Base-by-base conservation (phyloP, 2,113 vertebrate species). In the Stigmatopora argus region DNA sequence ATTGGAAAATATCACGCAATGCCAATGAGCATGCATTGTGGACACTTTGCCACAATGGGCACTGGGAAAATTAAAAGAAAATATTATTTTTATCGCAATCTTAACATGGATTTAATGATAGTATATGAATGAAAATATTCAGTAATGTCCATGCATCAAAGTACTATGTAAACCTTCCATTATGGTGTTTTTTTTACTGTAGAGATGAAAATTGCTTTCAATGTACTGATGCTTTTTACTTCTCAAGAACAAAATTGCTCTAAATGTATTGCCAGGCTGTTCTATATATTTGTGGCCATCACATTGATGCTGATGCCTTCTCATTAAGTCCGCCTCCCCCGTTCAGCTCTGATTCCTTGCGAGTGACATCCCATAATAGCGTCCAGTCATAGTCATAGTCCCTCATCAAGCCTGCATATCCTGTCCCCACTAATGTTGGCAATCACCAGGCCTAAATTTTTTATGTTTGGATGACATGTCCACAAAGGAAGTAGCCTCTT, bases 401-500 rank as follows among this genome's bases (percentile, higher is more conserved):
- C 64, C 57, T 70, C 59, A 66, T 63, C 67, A 64, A 58, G 44
- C 71, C 53, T 31, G 26, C 26, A 31, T 31, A 31, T 31, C 26
- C 26, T 31, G 56, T 41, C 64, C 52, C 55, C 47, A 63, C 67
- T 69, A 59, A 62, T 63, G 58, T 72, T 62, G 64, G 15, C 77
- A 73, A 78, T 79, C 79, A 76, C 76, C 69, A 35, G 4, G 8
- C 71, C 67, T 83, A 66, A 78, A 88, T 85, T 62, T 76, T 86
- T 78, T 72, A 84, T 84, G 72, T 41, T 65, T 67, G 52, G 55
- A 75, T 78, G 79, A 78, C 74, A 80, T 75, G 66, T 78, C 71
- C 77, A 86, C 73, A 82, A 79, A 82, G 71, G 78, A 73, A 75
- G 56, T 26, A 31, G 56, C 55, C 78, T 83, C 60, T 82, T 90